These are phyloP conservation scores for Chrysotoxum bicinctum DNA, from an alignment of 2,888 invertebrate species.

Conservation along the genomic window DNA sequence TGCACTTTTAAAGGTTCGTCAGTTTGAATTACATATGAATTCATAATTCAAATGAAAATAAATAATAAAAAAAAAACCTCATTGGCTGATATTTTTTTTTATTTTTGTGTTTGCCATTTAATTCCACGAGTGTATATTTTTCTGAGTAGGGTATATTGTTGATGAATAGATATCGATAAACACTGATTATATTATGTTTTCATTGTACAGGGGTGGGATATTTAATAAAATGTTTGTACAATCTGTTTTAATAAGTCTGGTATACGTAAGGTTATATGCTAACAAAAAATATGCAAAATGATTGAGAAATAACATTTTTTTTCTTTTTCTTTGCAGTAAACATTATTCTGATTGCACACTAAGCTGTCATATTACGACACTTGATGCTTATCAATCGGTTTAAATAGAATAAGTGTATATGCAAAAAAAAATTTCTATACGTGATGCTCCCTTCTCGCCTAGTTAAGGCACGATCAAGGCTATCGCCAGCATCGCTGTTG, in stretches of 20 bases:
- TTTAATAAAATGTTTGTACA: background rate
- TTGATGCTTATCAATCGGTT: too few species aligned
- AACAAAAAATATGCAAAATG: background rate
- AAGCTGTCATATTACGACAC: too few species aligned
- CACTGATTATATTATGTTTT: background rate
- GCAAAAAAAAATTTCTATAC: too few species aligned
- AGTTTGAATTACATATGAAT: conserved; percentile 24
- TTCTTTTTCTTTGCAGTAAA: too few species aligned
- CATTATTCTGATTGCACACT: too few species aligned
- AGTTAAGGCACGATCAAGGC: too few species aligned
- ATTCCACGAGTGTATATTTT: conserved; percentile 22
- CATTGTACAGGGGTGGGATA: too few species aligned
- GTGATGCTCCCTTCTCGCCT: too few species aligned
- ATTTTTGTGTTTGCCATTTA: conserved; percentile 25
- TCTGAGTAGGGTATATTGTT: conserved; percentile 37
- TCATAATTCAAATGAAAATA: conserved; percentile 29
- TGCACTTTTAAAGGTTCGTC: conserved; percentile 16
- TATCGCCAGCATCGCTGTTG: too few species aligned
- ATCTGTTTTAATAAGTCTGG: background rate
- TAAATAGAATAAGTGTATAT: too few species aligned
- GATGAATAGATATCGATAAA: background rate
- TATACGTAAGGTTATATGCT: background rate
- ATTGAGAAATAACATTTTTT: too few species aligned
- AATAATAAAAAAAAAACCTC: conserved; percentile 4
- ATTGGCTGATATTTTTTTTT: conserved; percentile 1